Percentiles rank a stretch among this genome's conserved stretches.
These are phyloP conservation scores for Saccostrea echinata DNA, from an alignment of 1,140 invertebrate species.

Conservation along the genomic window DNA sequence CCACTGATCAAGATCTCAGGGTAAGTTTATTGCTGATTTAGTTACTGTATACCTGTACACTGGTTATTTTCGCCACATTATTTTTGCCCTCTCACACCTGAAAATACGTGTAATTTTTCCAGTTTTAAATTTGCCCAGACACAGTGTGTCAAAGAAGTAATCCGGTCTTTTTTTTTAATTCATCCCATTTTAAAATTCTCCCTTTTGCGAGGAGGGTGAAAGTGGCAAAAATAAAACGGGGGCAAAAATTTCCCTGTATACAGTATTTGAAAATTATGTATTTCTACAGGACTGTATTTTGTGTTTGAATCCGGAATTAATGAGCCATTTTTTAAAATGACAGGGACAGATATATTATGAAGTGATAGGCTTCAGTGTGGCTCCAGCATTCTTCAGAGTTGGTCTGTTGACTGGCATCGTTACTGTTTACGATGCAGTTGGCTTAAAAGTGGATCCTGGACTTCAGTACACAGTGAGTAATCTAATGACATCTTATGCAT, in stretches of 20 bases:
- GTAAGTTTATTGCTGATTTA: constrained; percentile 43
- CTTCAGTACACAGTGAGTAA: constrained; percentile 39
- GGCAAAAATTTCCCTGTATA: too few species aligned
- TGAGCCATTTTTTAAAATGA: constrained; percentile 25
- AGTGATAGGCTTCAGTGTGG: constrained; percentile 68
- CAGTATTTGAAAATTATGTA: background rate
- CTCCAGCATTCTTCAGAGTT: constrained; percentile 67
- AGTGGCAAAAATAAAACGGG: too few species aligned
- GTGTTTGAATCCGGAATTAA: background rate
- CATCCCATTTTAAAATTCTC: too few species aligned
- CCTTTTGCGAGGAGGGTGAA: too few species aligned
- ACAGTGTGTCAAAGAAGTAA: too few species aligned
- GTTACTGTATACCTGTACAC: background rate
- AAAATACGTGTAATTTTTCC: too few species aligned
- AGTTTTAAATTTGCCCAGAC: too few species aligned
- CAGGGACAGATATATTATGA: constrained; percentile 73
- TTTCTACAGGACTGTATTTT: background rate
- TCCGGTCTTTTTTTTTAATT: too few species aligned
- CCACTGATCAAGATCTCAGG: constrained; percentile 63
- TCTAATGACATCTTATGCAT: too few species aligned
- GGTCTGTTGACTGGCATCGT: constrained; percentile 20
- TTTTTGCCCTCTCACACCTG: too few species aligned
- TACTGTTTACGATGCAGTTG: constrained; percentile 33
- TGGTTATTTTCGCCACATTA: too few species aligned
- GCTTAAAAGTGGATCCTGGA: constrained; percentile 31